Percentiles rank a stretch among this genome's conserved stretches.
phyloP scores from a whole-genome alignment of 2,888 invertebrate species.

The Crioceris asparagi region DNA sequence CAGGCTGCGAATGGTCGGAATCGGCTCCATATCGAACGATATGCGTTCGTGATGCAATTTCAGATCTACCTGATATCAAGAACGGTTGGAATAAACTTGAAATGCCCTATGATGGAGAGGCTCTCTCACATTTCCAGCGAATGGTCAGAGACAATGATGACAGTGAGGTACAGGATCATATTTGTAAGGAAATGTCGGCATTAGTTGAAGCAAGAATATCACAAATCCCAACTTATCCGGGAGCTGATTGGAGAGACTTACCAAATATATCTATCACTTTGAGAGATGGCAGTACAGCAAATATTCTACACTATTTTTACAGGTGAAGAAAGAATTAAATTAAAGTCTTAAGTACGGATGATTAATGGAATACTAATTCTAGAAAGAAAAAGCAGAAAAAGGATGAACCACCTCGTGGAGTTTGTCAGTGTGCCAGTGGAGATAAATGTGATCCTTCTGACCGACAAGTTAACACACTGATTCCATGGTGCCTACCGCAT shows the following conservation, averaged over 20 bases:
- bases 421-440: constrained; percentile 63
- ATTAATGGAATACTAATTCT: too few relatives aligned
- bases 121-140: constrained; percentile 66
- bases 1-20: constrained; percentile 48
- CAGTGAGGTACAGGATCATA: constrained; percentile 49
- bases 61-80: constrained; percentile 64
- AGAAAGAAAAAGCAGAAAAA: constrained; percentile 41
- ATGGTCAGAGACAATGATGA: constrained; percentile 45
- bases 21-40: constrained; percentile 69
- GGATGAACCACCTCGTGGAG: constrained; percentile 51
- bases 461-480: constrained; percentile 70
- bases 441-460: constrained; percentile 57
- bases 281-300: constrained; percentile 56
- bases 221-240: constrained; percentile 61
- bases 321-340: too few relatives aligned
- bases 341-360: too few relatives aligned
- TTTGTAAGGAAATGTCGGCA: constrained; percentile 76
- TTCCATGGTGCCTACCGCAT: constrained; percentile 84
- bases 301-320: constrained; percentile 44
- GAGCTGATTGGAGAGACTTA: constrained; percentile 78
- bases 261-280: constrained; percentile 65
- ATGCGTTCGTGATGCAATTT: constrained; percentile 70
- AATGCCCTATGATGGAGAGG: constrained; percentile 59
- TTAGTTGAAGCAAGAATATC: constrained; percentile 67
- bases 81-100: constrained; percentile 61